Conservation (phyloP, 1,140 invertebrate genomes). For the Zaprionus kolodkinae region DNA sequence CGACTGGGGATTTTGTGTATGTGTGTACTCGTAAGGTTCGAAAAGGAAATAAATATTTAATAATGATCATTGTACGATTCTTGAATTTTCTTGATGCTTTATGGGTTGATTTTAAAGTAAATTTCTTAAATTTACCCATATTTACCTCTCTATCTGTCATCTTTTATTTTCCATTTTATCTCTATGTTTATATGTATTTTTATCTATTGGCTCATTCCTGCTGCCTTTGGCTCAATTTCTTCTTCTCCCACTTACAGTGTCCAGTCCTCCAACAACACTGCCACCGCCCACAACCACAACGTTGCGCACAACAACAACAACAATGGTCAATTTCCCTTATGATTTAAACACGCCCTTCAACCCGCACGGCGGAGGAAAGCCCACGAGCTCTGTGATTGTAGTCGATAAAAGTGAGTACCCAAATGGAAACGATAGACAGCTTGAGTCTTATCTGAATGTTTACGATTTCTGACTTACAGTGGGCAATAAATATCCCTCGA, state of each 20-base stretch:
- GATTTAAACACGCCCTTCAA: slow-evolving; percentile 61
- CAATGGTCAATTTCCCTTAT: slow-evolving; percentile 42
- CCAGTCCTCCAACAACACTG: slow-evolving; percentile 80
- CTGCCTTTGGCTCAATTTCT: neutral
- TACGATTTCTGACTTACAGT: slow-evolving; percentile 51
- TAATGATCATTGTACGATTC: neutral
- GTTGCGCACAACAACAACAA: slow-evolving; percentile 67
- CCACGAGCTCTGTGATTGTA: slow-evolving; percentile 77
- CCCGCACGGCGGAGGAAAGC: slow-evolving; percentile 51
- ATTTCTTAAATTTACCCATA: neutral
- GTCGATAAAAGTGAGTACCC: slow-evolving; percentile 80
- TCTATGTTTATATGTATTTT: neutral
- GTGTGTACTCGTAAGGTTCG: neutral
- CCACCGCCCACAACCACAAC: slow-evolving; percentile 82
- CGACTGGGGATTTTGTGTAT: neutral
- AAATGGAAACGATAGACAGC: neutral
- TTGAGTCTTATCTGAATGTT: neutral
- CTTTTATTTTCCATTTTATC: neutral
- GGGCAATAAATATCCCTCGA: slow-evolving; percentile 89
- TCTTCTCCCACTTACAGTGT: slow-evolving; percentile 59
- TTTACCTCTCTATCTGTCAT: neutral
- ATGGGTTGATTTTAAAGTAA: neutral
- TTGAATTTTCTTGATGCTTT: neutral
- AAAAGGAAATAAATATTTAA: neutral
- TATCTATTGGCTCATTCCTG: neutral